Evolutionary conservation across 2,888 invertebrate genomes (phyloP).

Genomic region (Thalpophila matura): DNA sequence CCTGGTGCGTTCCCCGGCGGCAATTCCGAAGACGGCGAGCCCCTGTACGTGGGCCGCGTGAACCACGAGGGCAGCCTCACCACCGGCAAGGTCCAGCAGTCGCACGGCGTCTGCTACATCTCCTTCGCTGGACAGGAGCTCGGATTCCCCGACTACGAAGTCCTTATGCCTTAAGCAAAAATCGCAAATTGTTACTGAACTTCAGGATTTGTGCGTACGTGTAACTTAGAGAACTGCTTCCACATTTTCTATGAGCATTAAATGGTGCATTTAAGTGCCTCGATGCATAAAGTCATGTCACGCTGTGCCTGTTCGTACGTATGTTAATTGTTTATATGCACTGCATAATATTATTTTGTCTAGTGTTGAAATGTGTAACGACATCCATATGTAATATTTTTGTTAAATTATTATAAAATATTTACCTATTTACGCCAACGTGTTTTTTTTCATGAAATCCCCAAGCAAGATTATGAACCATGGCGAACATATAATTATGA

Average conservation of each 20-base stretch:
- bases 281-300: slow-evolving; percentile 48
- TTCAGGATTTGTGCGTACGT: slow-evolving; percentile 48
- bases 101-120: slow-evolving; percentile 96
- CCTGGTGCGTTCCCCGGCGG: slow-evolving; percentile 94
- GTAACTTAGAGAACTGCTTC: slow-evolving; percentile 58
- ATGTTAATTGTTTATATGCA: slow-evolving; percentile 64
- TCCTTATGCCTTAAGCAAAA: slow-evolving; percentile 89
- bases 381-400: slow-evolving; percentile 59
- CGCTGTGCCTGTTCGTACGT: slow-evolving; percentile 64
- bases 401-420: slow-evolving; percentile 67
- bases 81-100: slow-evolving; percentile 96
- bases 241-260: slow-evolving; percentile 39
- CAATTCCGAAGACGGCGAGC: slow-evolving; percentile 94
- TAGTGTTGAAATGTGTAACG: slow-evolving; percentile 46
- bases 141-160: slow-evolving; percentile 95
- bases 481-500: too few species aligned
- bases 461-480: neutral
- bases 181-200: slow-evolving; percentile 46
- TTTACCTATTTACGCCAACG: slow-evolving; percentile 47
- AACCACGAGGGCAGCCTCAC: slow-evolving; percentile 94
- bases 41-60: slow-evolving; percentile 94
- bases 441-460: slow-evolving; percentile 10
- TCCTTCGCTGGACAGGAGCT: slow-evolving; percentile 95
- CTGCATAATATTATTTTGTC: slow-evolving; percentile 69
- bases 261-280: slow-evolving; percentile 49